Conservation (phyloP, 37 sponge, comb jelly and placozoan species). For the Aplysina aerophoba region DNA sequence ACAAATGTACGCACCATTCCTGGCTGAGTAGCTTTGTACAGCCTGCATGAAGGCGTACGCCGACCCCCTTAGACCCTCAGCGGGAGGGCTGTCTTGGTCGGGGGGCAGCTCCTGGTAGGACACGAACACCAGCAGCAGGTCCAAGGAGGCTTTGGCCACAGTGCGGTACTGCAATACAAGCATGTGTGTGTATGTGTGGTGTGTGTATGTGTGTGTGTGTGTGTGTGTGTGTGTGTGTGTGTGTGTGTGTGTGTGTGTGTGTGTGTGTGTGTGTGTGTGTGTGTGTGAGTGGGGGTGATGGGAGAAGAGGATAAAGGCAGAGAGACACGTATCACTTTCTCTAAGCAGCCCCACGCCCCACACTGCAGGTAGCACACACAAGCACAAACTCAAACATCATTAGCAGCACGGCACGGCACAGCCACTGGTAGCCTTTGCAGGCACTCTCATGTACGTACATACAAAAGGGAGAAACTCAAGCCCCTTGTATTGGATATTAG, state of each 20-base stretch:
- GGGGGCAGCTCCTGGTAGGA: slow-evolving; percentile 60
- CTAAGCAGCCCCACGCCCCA: too few relatives aligned
- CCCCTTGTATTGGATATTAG: too few relatives aligned
- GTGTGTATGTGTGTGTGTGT: not conserved
- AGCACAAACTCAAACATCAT: too few relatives aligned
- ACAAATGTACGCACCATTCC: slow-evolving; percentile 33
- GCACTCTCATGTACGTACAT: too few relatives aligned
- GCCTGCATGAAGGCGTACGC: slow-evolving; percentile 77
- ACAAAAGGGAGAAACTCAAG: too few relatives aligned
- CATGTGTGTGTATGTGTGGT: not conserved
- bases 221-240: too few relatives aligned
- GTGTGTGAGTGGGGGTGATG: too few relatives aligned
- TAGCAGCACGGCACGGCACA: too few relatives aligned
- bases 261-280: not conserved
- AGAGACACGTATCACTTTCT: too few relatives aligned
- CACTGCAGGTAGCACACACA: too few relatives aligned
- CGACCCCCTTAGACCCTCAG: slow-evolving; percentile 39
- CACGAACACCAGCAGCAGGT: slow-evolving; percentile 80
- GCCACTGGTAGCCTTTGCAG: too few relatives aligned
- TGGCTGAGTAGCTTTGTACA: slow-evolving; percentile 58
- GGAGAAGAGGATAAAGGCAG: too few relatives aligned
- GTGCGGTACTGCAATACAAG: slow-evolving; percentile 53
- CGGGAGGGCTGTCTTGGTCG: slow-evolving; percentile 12
- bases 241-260: not conserved
- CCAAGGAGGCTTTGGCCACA: slow-evolving; percentile 79